Base-by-base conservation (phyloP, 1,140 invertebrate species). In the Polypedilum pembai region DNA sequence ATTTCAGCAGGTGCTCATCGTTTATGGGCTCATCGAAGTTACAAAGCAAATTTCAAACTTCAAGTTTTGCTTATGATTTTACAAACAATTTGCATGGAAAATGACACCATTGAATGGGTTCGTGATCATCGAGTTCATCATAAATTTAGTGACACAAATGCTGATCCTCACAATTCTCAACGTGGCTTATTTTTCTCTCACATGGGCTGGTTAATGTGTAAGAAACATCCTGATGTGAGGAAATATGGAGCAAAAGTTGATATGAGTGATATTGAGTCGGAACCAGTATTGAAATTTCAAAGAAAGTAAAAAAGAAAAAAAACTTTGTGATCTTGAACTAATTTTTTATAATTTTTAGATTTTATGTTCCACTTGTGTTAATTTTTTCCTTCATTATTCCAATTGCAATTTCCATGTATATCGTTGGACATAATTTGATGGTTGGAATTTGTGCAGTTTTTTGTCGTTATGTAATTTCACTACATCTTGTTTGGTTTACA, bases 1-100 rank as follows among this genome's bases (percentile, higher is more conserved):
- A 91, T 96, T 24, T 96, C 94, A 3, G 94, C 93, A 10, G 94
- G 95, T 41, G 92, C 91, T 1, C 94, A 96, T 80, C 85, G 94
- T 75, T 84, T 96, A 41, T 97, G 94, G 94, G 89, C 93, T 15
- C 95, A 97, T 82, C 85, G 90, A 76, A 88, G 93, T 0, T 96
- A 95, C 84, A 93, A 94, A 82, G 94, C 94, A 1, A 90, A 86
- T 77, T 86, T 90, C 74, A 91, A 90, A 0, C 80, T 94, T 56
- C 85, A 88, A 77, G 81, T 87, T 76, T 79, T 88, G 74, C 78
- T 88, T 0, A 81, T 85, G 79, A 75, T 84, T 75, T 80, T 83
- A 74, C 83, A 84, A 77, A 85, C 82, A 56, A 80, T 83, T 40
- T 82, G 80, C 40, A 85, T 85, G 76, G 83, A 87, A 82, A 87